These are phyloP conservation scores for Deilephila elpenor DNA, from an alignment of 2,888 invertebrate genomes.

Conservation along the genomic window DNA sequence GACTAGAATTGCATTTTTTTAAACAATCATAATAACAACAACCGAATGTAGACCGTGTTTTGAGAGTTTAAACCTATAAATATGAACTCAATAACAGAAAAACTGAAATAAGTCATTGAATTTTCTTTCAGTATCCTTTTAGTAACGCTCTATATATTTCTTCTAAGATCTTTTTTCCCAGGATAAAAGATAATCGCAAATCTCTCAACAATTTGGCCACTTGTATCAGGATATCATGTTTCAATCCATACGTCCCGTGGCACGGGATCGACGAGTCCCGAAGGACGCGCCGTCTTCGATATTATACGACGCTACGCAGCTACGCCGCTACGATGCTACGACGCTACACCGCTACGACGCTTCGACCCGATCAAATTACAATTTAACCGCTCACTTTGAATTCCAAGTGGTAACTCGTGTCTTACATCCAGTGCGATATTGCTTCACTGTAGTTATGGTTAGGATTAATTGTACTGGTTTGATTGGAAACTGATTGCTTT, in stretches of 20 bases:
- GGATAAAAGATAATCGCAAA: not conserved
- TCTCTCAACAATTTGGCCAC: conserved; percentile 9
- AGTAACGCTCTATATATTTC: not conserved
- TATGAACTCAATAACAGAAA: no score
- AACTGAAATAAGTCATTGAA: not conserved
- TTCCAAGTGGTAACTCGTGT: conserved; percentile 2
- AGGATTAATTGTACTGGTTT: conserved; percentile 11
- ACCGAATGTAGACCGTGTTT: no score
- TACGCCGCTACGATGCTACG: not conserved
- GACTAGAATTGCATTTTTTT: no score
- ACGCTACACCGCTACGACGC: not conserved
- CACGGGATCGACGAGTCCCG: conserved; percentile 17
- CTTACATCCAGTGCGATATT: conserved; percentile 1
- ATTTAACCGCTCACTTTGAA: conserved; percentile 21
- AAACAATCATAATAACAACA: no score
- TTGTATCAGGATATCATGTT: conserved; percentile 17
- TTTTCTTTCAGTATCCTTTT: not conserved
- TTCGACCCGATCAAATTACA: conserved; percentile 13
- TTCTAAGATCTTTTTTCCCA: not conserved
- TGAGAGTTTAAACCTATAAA: no score
- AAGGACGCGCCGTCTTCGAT: conserved; percentile 14
- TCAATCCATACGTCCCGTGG: conserved; percentile 19
- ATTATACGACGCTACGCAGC: conserved; percentile 2
- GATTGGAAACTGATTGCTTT: conserved; percentile 8
- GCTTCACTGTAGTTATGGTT: not conserved